Percentiles rank a stretch among this genome's conserved stretches.
Evolutionary conservation across 2,888 invertebrate genomes (phyloP).

Genomic region (Nemotelus nigrinus): DNA sequence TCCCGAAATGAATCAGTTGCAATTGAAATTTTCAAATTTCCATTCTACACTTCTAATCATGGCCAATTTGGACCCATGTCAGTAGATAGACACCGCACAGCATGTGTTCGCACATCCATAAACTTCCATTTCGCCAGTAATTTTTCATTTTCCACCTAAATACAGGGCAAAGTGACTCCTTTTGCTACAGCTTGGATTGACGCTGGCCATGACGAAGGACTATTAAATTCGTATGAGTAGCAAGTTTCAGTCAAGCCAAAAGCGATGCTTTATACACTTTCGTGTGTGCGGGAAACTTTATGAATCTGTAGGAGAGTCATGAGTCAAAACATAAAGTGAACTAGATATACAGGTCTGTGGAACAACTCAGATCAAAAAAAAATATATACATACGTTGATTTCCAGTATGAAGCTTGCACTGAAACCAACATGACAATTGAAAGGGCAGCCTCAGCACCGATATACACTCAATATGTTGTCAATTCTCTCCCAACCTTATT

Average conservation of each 20-base stretch:
- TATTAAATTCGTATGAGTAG: neutral
- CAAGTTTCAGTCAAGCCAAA: too few relatives aligned
- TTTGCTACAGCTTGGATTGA: constrained; percentile 35
- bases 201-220: constrained; percentile 35
- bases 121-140: constrained; percentile 44
- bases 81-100: constrained; percentile 45
- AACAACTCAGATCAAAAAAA: too few relatives aligned
- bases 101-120: constrained; percentile 49
- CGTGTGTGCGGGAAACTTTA: too few relatives aligned
- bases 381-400: too few relatives aligned
- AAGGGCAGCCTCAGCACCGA: too few relatives aligned
- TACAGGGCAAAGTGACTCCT: constrained; percentile 26
- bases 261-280: neutral
- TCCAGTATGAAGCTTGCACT: too few relatives aligned
- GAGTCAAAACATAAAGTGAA: too few relatives aligned
- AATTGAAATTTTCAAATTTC: constrained; percentile 32
- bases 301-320: too few relatives aligned
- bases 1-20: neutral
- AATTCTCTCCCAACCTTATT: too few relatives aligned
- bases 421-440: too few relatives aligned
- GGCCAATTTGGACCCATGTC: constrained; percentile 48
- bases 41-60: constrained; percentile 46
- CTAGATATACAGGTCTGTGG: too few relatives aligned
- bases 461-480: too few relatives aligned
- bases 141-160: constrained; percentile 45